A percentile compares a stretch with the other conserved stretches of the same genome.
Evolutionary conservation across 2,113 vertebrate species (phyloP).

Genomic region (Lutjanus erythropterus): DNA sequence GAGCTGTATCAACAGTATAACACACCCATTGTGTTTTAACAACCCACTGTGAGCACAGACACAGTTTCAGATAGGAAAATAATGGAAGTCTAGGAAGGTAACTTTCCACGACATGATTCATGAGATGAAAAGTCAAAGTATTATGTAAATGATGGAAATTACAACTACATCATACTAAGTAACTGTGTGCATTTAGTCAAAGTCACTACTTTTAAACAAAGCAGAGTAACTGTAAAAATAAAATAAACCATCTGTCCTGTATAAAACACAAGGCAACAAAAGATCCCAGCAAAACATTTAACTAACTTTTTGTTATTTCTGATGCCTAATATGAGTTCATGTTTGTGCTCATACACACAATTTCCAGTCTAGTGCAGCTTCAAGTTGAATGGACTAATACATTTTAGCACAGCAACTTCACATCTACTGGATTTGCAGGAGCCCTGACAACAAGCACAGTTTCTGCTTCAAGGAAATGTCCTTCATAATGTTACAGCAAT

Average conservation of each 20-base stretch:
- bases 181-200: not conserved
- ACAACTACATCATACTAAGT: not conserved
- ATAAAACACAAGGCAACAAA: constrained; percentile 47
- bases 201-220: not conserved
- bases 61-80: constrained; percentile 18
- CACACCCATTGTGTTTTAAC: not conserved
- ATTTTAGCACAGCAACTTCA: constrained; percentile 27
- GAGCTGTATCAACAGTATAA: not conserved
- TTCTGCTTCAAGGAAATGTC: constrained; percentile 20
- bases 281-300: not conserved
- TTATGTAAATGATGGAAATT: constrained; percentile 14
- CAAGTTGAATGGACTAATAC: not conserved
- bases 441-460: not conserved
- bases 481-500: constrained; percentile 52
- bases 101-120: not conserved
- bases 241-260: constrained; percentile 8
- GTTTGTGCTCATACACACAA: not conserved
- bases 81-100: not conserved
- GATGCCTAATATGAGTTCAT: not conserved
- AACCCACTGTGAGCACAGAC: not conserved
- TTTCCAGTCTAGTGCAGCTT: constrained; percentile 27
- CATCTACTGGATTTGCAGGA: constrained; percentile 6
- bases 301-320: constrained; percentile 3
- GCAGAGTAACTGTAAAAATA: not conserved
- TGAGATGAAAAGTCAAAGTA: not conserved